Percentiles rank a stretch among this genome's conserved stretches.
These are phyloP conservation scores for Lemur catta DNA, from an alignment of 2,797 vertebrate genomes.

Conservation along the genomic window DNA sequence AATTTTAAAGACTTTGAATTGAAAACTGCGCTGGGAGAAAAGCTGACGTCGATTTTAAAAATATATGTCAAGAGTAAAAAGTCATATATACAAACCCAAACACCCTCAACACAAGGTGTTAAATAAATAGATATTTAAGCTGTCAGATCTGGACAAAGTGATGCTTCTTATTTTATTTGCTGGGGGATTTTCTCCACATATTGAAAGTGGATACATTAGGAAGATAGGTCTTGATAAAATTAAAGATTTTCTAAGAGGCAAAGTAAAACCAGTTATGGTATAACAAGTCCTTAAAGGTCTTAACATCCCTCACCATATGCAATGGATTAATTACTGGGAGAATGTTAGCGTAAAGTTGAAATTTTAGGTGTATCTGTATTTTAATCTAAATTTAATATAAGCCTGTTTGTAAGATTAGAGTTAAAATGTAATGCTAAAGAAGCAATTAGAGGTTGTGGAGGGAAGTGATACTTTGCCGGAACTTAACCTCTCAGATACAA, in stretches of 20 bases:
- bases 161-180: background rate
- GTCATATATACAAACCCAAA: background rate
- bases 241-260: background rate
- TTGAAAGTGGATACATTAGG: background rate
- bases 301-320: background rate
- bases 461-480: background rate
- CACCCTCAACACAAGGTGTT: background rate
- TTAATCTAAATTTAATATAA: background rate
- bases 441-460: background rate
- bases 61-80: background rate
- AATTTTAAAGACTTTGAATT: conserved; percentile 24
- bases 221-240: background rate
- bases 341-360: background rate
- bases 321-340: conserved; percentile 18
- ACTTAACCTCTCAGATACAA: background rate
- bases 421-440: conserved; percentile 12
- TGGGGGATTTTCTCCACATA: background rate
- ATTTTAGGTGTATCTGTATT: background rate
- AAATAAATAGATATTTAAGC: background rate
- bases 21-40: background rate
- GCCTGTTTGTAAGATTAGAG: background rate
- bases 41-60: background rate
- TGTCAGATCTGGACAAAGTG: background rate
- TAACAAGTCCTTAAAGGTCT: background rate
- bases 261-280: background rate